Conservation (phyloP, 2,888 invertebrate species). For the Epinotia ramella region DNA sequence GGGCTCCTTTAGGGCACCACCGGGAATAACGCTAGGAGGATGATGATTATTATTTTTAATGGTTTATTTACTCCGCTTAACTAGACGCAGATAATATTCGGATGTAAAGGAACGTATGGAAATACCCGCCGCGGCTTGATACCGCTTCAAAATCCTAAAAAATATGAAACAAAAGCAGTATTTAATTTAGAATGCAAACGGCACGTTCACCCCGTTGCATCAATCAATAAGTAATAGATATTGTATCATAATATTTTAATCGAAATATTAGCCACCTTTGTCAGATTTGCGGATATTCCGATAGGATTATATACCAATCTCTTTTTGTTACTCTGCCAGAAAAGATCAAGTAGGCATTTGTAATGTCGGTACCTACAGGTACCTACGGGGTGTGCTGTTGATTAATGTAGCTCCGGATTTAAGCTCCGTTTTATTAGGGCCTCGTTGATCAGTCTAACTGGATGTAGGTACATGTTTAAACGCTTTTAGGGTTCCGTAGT, state of each 20-base stretch:
- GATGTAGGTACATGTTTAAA: conserved; percentile 14
- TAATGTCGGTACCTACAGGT: conserved; percentile 42
- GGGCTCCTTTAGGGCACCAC: too few relatives aligned
- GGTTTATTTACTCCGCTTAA: too few relatives aligned
- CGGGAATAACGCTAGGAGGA: too few relatives aligned
- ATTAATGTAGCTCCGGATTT: conserved; percentile 40
- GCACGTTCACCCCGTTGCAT: conserved; percentile 52
- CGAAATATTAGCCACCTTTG: conserved; percentile 54
- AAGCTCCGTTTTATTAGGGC: conserved; percentile 22
- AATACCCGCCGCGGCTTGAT: conserved; percentile 33
- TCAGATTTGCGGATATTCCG: conserved; percentile 64
- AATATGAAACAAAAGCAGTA: conserved; percentile 47
- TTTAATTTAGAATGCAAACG: conserved; percentile 51
- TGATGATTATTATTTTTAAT: too few relatives aligned
- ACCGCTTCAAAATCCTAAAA: conserved; percentile 43
- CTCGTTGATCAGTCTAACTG: conserved; percentile 29
- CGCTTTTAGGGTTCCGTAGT: not conserved
- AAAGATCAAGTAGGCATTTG: conserved; percentile 56
- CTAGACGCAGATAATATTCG: conserved; percentile 20
- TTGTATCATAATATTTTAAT: conserved; percentile 62
- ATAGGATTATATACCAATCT: conserved; percentile 71
- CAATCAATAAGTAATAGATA: conserved; percentile 62
- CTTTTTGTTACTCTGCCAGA: conserved; percentile 69
- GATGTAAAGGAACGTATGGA: conserved; percentile 16
- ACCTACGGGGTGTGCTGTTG: conserved; percentile 35